These are phyloP conservation scores for Tyto alba DNA, from an alignment of 2,113 vertebrate species.

Conservation along the genomic window DNA sequence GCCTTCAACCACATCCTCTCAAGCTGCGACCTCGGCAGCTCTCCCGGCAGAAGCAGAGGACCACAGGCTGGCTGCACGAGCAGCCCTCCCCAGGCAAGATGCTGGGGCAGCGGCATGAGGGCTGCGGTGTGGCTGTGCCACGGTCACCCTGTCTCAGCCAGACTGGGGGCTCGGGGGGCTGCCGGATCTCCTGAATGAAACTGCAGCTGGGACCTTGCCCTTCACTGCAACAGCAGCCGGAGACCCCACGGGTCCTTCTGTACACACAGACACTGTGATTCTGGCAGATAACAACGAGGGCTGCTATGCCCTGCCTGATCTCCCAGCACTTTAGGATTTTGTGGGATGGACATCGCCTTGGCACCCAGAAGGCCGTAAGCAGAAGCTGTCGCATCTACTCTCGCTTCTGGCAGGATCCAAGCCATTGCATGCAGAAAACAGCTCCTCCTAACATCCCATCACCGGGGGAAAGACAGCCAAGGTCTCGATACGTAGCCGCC, in stretches of 20 bases:
- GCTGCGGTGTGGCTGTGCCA: neutral
- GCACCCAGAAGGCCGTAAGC: neutral
- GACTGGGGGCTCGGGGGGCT: neutral
- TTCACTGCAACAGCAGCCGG: neutral
- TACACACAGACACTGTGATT: neutral
- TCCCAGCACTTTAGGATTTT: neutral
- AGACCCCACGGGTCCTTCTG: neutral
- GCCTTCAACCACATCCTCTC: neutral
- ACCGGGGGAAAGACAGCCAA: neutral
- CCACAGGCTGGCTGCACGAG: rapidly evolving
- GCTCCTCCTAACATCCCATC: neutral
- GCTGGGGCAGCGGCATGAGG: neutral
- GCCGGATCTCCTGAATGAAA: neutral
- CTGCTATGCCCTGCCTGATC: neutral
- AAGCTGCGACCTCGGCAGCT: neutral
- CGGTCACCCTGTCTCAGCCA: neutral
- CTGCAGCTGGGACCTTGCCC: neutral
- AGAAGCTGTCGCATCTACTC: neutral
- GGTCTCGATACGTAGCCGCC: neutral
- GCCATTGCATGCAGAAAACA: neutral
- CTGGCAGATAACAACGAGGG: rapidly evolving
- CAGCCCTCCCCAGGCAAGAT: neutral
- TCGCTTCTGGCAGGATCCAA: neutral
- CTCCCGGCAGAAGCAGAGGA: neutral
- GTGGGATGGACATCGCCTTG: neutral